phyloP scores from a whole-genome alignment of 2,113 vertebrate species.

The Cisticola juncidis region DNA sequence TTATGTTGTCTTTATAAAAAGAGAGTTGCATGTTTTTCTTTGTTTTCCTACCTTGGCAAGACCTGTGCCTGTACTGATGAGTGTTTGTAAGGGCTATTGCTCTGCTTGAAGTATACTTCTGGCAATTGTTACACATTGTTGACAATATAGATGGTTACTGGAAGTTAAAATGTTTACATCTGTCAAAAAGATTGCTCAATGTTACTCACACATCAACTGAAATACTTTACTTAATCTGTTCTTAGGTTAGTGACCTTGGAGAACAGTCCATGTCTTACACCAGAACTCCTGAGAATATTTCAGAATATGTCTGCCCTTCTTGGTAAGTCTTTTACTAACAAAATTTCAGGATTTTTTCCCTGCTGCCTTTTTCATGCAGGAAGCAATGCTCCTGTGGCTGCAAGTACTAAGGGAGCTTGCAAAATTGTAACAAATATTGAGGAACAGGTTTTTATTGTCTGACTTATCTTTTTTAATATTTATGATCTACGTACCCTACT shows the following conservation, averaged over 20 bases:
- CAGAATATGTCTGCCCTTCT: conserved; percentile 95
- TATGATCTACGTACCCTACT: not conserved
- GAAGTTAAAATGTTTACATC: not conserved
- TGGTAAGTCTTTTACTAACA: conserved; percentile 77
- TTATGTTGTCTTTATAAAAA: not conserved
- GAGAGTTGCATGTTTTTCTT: not conserved
- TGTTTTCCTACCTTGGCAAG: not conserved
- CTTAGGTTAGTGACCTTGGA: conserved; percentile 95
- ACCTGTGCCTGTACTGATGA: not conserved
- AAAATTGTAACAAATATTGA: not conserved
- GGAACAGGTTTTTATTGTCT: not conserved
- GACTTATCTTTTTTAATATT: not conserved
- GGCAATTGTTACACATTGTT: not conserved
- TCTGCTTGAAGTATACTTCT: not conserved
- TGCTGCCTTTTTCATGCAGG: not conserved
- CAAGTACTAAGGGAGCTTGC: not conserved
- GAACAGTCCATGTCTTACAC: conserved; percentile 89
- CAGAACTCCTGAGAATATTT: conserved; percentile 92
- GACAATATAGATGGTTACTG: not conserved
- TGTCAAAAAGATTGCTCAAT: not conserved
- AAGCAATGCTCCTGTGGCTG: not conserved
- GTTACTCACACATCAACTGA: not conserved
- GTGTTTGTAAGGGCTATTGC: not conserved
- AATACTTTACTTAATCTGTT: not conserved
- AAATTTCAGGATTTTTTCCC: not conserved